Evolutionary conservation across 2,797 vertebrate species (phyloP).

Genomic region (Discoglossus pictus): DNA sequence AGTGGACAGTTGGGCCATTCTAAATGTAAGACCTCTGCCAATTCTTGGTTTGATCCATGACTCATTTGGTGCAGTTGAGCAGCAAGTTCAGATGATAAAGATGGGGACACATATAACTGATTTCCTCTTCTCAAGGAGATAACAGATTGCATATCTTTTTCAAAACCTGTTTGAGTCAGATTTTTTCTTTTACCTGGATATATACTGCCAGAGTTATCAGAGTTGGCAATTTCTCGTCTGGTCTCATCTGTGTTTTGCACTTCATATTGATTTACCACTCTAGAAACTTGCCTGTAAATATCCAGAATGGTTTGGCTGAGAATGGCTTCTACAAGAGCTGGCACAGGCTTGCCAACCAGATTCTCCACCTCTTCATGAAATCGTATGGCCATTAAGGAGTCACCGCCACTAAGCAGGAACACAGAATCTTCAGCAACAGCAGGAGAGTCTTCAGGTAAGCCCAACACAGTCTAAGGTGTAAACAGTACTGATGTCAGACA

Average conservation of each 20-base stretch:
- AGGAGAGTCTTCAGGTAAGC: slow-evolving; percentile 64
- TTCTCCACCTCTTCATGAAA: slow-evolving; percentile 78
- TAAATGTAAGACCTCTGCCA: background rate
- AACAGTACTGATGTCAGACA: slow-evolving; percentile 12
- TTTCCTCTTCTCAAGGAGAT: slow-evolving; percentile 68
- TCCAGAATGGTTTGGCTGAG: slow-evolving; percentile 78
- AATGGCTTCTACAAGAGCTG: slow-evolving; percentile 83
- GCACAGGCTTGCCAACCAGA: slow-evolving; percentile 66
- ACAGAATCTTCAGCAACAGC: slow-evolving; percentile 69
- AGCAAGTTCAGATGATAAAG: background rate
- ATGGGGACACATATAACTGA: slow-evolving; percentile 46
- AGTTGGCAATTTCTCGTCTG: no score
- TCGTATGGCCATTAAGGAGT: slow-evolving; percentile 84
- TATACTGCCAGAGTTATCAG: no score
- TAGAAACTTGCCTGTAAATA: slow-evolving; percentile 71
- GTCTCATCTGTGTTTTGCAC: slow-evolving; percentile 46
- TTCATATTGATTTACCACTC: slow-evolving; percentile 48
- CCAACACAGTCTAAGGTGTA: slow-evolving; percentile 74
- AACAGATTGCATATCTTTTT: slow-evolving; percentile 47
- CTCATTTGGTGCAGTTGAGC: background rate
- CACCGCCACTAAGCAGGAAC: slow-evolving; percentile 87
- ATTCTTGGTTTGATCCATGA: background rate
- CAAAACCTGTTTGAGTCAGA: slow-evolving; percentile 3
- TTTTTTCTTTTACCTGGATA: slow-evolving; percentile 33
- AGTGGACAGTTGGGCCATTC: background rate